Evolutionary conservation across 2,888 invertebrate species (phyloP).

Genomic region (Tribolium freemani): DNA sequence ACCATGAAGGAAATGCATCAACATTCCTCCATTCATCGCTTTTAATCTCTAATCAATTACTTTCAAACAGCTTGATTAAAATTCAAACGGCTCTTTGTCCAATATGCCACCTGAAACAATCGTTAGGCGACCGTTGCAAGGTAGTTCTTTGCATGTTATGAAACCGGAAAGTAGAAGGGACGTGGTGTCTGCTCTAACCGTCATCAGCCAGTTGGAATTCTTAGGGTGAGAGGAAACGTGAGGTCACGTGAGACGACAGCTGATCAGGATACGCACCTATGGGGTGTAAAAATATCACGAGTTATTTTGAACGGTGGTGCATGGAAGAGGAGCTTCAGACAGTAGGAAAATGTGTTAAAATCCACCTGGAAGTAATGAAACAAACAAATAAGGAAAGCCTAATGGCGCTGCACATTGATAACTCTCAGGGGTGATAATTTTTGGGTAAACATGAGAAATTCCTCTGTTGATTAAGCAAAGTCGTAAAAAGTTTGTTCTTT

Average conservation of each 20-base stretch:
- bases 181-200: slow-evolving; percentile 37
- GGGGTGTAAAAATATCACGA: slow-evolving; percentile 36
- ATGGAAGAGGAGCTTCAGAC: background rate
- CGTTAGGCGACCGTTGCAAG: slow-evolving; percentile 37
- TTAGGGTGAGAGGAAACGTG: slow-evolving; percentile 41
- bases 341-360: slow-evolving; percentile 14
- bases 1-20: slow-evolving; percentile 24
- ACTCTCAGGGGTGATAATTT: slow-evolving; percentile 31
- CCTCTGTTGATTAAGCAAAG: slow-evolving; percentile 13
- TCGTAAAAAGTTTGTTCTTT: slow-evolving; percentile 12
- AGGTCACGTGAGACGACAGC: slow-evolving; percentile 69
- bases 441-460: slow-evolving; percentile 25
- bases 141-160: slow-evolving; percentile 37
- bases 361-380: slow-evolving; percentile 31
- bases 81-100: background rate
- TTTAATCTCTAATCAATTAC: slow-evolving; percentile 12
- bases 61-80: background rate
- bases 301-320: slow-evolving; percentile 10
- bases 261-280: slow-evolving; percentile 64
- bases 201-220: slow-evolving; percentile 44
- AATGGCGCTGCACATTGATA: slow-evolving; percentile 27
- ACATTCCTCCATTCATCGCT: slow-evolving; percentile 3
- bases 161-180: slow-evolving; percentile 45
- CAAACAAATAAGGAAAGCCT: slow-evolving; percentile 25
- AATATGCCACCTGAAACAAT: slow-evolving; percentile 9